These are phyloP conservation scores for Anniella stebbinsi DNA, from an alignment of 2,797 vertebrate species.

Conservation along the genomic window DNA sequence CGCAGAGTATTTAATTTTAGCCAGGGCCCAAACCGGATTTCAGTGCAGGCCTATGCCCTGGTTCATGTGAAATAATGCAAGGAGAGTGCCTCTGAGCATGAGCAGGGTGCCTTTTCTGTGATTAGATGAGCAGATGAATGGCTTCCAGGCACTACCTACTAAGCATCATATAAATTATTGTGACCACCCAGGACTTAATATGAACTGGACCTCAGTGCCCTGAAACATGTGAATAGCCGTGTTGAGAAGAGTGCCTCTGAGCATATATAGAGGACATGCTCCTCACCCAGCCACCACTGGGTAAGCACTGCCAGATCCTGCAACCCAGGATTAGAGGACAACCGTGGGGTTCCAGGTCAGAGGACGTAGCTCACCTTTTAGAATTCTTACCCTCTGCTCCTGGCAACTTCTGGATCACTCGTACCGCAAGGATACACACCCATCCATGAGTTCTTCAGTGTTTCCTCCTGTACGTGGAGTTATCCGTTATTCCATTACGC, in stretches of 20 bases:
- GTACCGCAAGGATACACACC: background rate
- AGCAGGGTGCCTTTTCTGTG: background rate
- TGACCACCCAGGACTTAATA: background rate
- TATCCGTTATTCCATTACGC: background rate
- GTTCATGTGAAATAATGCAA: too few species aligned
- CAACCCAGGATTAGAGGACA: background rate
- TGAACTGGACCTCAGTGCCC: background rate
- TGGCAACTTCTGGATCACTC: background rate
- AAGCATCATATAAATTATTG: background rate
- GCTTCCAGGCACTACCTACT: background rate
- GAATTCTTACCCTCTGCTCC: background rate
- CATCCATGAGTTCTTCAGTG: too few species aligned
- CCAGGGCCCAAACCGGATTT: background rate
- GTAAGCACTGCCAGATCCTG: background rate
- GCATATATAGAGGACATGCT: background rate
- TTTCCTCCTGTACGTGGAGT: background rate
- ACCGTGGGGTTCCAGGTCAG: background rate
- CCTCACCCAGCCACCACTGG: too few species aligned
- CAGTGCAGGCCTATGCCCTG: background rate
- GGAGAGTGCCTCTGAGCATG: background rate
- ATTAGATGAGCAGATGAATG: background rate
- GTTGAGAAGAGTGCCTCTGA: background rate
- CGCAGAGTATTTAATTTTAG: background rate
- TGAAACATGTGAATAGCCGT: background rate
- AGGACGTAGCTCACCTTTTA: background rate